These are phyloP conservation scores for Eremophila alpestris DNA, from an alignment of 2,797 vertebrate genomes.

Conservation along the genomic window DNA sequence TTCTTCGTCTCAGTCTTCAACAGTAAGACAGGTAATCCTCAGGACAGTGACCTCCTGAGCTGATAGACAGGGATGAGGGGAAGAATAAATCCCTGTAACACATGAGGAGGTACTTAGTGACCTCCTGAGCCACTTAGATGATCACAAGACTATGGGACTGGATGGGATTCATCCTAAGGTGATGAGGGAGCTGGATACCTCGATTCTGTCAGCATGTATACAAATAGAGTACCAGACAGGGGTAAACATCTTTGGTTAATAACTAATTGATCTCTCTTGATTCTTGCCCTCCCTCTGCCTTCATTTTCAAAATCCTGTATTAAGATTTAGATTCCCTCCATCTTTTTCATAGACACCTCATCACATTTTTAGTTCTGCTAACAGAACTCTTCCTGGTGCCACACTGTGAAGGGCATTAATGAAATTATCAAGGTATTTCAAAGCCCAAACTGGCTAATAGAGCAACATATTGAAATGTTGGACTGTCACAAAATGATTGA, in stretches of 20 bases:
- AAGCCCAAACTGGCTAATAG: neutral
- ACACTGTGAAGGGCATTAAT: neutral
- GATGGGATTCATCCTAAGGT: neutral
- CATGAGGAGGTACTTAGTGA: neutral
- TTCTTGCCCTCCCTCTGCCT: neutral
- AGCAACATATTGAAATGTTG: neutral
- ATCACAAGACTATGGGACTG: neutral
- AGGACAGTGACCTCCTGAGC: neutral
- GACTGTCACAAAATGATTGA: neutral
- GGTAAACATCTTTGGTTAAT: neutral
- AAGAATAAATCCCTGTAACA: neutral
- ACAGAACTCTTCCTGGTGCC: neutral
- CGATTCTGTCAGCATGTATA: neutral
- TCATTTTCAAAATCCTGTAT: neutral
- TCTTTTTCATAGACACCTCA: neutral
- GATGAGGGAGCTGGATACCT: neutral
- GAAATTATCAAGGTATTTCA: neutral
- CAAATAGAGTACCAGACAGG: neutral
- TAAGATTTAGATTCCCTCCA: neutral
- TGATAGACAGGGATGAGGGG: neutral
- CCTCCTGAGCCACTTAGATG: neutral
- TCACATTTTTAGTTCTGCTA: neutral
- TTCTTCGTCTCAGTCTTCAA: neutral
- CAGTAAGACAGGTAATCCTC: neutral
- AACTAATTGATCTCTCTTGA: neutral